These are phyloP conservation scores for Sminthopsis crassicaudata DNA, from an alignment of 2,113 vertebrate species.

Conservation along the genomic window DNA sequence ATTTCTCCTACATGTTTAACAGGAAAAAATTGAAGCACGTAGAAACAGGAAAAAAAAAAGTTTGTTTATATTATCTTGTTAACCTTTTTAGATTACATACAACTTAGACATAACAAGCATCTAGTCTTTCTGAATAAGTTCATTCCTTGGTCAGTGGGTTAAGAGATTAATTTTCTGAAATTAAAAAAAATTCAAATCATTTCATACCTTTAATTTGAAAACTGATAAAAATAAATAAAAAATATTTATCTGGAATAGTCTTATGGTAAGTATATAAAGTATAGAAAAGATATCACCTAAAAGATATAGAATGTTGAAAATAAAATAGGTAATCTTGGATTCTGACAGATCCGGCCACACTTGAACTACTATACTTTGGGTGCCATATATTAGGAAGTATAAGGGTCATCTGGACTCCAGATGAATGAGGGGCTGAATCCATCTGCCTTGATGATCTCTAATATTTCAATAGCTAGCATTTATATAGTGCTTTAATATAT, in stretches of 20 bases:
- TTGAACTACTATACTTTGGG: background rate
- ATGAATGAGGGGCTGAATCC: background rate
- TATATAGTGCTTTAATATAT: background rate
- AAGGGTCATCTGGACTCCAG: background rate
- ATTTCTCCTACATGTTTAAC: background rate
- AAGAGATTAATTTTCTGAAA: background rate
- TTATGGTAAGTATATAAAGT: background rate
- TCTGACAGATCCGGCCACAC: background rate
- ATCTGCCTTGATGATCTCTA: background rate
- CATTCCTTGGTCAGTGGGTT: background rate
- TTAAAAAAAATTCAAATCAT: background rate
- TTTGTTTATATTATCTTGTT: background rate
- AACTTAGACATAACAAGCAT: background rate
- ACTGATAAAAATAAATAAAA: background rate
- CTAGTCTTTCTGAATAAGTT: background rate
- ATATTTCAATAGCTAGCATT: background rate
- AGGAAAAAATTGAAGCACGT: background rate
- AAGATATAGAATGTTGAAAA: background rate
- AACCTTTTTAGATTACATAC: background rate
- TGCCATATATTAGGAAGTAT: background rate
- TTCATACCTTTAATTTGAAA: background rate
- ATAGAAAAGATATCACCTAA: background rate
- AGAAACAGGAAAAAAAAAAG: background rate
- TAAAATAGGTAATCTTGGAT: background rate
- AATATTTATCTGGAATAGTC: background rate